Base-by-base conservation (phyloP, 2,888 invertebrate species). In the Leucophora obtusa region DNA sequence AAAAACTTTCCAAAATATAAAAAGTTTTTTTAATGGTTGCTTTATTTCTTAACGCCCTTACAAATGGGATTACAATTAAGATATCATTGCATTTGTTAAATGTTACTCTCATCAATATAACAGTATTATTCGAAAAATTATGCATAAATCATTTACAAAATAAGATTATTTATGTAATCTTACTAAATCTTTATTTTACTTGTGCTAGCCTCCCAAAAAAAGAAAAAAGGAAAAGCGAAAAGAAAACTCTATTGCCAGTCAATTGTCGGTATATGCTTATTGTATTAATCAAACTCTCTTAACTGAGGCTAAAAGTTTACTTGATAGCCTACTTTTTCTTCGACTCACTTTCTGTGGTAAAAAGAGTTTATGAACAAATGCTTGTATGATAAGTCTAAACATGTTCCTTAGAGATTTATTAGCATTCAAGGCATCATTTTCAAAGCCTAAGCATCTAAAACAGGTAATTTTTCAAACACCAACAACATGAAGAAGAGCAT, bases 371-470 rank as follows among this genome's bases (percentile, higher is more conserved):
- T 53, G n/a, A 15, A 6, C 15, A 33, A 18, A 28, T 11, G 14
- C 6, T 4, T 47, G 15, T 18, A 17, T 14, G 68, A 33, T 15
- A 62, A 56, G 58, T 18, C 69, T 73, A 69, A 63, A 63, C 62
- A 72, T 75, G 65, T 60, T 51, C 51, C 63, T 38, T 21, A 10
- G 83, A 87, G 87, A 87, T 87, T 87, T 87, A 88, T 87, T 87
- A 87, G 85, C 87, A 87, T 87, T 87, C 87, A 86, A 85, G 85
- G 86, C 84, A 85, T 84, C 86, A 84, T 84, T 65, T 79, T 58
- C 84, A 85, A 83, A 86, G 83, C 85, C 84, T 83, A 83, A 71
- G 82, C 68, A 76, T 72, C 82, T 82, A 71, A 83, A 83, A 65
- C 54, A 84, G 83, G 85, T 84, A 81, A 87, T 87, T 87, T 87